Evolutionary conservation across 2,113 vertebrate genomes (phyloP).

Genomic region (Syrmaticus mikado): DNA sequence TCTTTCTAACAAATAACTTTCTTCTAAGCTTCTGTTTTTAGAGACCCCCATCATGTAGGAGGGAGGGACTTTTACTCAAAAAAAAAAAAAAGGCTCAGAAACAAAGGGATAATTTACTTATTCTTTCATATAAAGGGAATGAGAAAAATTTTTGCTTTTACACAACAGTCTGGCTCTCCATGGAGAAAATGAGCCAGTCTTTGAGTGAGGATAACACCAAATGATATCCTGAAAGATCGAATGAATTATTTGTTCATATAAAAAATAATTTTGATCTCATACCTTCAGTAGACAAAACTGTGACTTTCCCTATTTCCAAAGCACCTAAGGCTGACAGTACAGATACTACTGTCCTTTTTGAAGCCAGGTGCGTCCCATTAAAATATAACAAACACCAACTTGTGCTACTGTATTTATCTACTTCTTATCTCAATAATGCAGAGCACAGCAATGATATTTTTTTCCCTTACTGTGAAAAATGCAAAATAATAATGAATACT

Average conservation of each 20-base stretch:
- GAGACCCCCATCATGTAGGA: background rate
- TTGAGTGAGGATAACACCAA: background rate
- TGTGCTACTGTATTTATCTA: background rate
- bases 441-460: background rate
- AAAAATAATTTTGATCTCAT: background rate
- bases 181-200: background rate
- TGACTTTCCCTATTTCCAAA: background rate
- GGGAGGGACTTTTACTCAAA: background rate
- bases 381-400: background rate
- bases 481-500: background rate
- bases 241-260: background rate
- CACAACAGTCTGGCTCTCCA: background rate
- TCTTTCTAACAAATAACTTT: background rate
- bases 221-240: background rate
- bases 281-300: background rate
- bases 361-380: background rate
- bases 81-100: background rate
- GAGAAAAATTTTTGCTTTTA: background rate
- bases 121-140: background rate
- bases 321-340: background rate
- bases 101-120: background rate
- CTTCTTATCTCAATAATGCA: background rate
- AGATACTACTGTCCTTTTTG: background rate
- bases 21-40: background rate
- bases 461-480: background rate